Evolutionary conservation across 1,140 invertebrate species (phyloP), one percentile per base, ranked within the genome.

Genomic region (Vollenhovia emeryi): DNA sequence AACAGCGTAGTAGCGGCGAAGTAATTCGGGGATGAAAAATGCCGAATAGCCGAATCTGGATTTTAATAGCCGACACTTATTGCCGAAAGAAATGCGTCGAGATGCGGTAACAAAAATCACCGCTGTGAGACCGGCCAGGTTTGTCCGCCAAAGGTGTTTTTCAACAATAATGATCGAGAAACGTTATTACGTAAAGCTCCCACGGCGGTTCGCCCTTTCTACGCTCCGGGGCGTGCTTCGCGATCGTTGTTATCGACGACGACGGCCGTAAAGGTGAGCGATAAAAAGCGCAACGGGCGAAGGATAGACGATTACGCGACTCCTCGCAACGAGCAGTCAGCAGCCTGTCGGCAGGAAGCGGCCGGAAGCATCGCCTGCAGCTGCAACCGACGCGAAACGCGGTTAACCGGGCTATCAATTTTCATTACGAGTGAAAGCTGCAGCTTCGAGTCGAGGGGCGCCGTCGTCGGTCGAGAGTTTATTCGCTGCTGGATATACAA

Each of bases 401-500:
- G 86, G 82, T 90, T 89, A 89, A 64, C 66, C 89, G 60, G 76
- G 50, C 88, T 82, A 90, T 90, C 88, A 90, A 90, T 90, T 90
- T 90, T 90, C 89, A 90, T 90, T 90, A 88, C 86, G 85, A 87
- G 86, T 86, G 88, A 87, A 90, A 90, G 85, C 85, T 80, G 78
- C 71, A 78, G 83, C 62, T 80, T 59, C 87, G 84, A 84, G 43
- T 69, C 15, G 78, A 82, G 78, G 11, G 40, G 36, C 40, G 36
- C 15, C 24, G 62, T 68, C 66, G n/a, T 30, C 78, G 4, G 50
- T 59, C 66, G 48, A 45, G 62, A 71, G 50, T 82, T 82, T 82
- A 82, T 82, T 71, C 50, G 62, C 33, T 30, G 52, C n/a, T 73
- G 78, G 50, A 73, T 71, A 33, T 71, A 73, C 66, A 82, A 59